Base-by-base conservation (phyloP, 2,797 vertebrate genomes). In the Acrossocheilus wenchowensis region DNA sequence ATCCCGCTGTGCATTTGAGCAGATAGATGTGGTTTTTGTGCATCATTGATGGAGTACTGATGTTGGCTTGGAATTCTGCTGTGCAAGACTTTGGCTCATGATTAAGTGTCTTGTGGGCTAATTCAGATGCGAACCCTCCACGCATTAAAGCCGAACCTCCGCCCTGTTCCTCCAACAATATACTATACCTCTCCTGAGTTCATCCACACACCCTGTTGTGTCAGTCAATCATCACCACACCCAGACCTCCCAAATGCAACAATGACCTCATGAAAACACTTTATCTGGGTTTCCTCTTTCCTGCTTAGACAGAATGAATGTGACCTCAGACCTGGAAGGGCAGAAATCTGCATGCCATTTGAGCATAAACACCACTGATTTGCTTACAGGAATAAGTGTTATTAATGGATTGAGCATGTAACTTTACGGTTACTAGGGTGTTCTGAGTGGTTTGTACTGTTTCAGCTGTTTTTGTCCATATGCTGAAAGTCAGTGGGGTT, bases 41-140 rank as follows among this genome's bases (percentile, higher is more conserved):
- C 81, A 86, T 87, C 69, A 41, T 87, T 88, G 89, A 89, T 54
- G 80, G 84, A 77, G 80, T 83, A 87, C 80, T 85, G 90, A 77
- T 73, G 82, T 83, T 83, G 77, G 88, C 86, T 12, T 23, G 15
- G 30, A 74, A 90, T 71, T 60, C 45, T 80, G 74, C 74, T 78
- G 66, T 45, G 81, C 52, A 83, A 66, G 60, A 52, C 21, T 77
- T 84, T 66, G 45, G 72, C 60, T 78, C 60, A 30, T 19, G 10
- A 41, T 62, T 4, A 39, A 75, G 68, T 60, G 30, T 71, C 15
- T 82, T 23, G 8, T 74, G 83, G 77, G 72, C 68, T 83, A 41
- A 75, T 72, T 62, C n/a, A 62, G 10, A 72, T 72, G 64, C 7
- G 12, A 71, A 73, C 15, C 52, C 54, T 34, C 52, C 6, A 11